Conservation (phyloP, 2,888 invertebrate genomes). For the Spialia ferax region DNA sequence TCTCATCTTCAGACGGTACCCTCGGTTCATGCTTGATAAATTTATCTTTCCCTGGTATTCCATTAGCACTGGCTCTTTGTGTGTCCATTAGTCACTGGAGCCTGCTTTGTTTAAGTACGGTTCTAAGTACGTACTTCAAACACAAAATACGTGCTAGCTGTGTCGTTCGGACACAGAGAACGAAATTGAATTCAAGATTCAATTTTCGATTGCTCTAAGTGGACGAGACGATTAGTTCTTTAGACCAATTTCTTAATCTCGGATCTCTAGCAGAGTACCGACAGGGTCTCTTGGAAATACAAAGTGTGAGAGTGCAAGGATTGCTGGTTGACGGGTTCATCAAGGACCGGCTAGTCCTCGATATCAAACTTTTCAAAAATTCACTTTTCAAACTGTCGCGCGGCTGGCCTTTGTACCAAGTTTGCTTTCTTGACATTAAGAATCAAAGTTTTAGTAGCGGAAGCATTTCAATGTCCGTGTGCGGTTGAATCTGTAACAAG, state of each 20-base stretch:
- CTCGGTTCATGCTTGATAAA: conserved; percentile 70
- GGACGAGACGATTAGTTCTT: conserved; percentile 74
- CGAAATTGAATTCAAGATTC: conserved; percentile 68
- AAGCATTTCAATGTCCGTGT: conserved; percentile 72
- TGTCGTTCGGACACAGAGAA: conserved; percentile 59
- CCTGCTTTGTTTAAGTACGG: conserved; percentile 62
- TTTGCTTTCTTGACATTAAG: conserved; percentile 77
- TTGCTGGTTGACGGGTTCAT: conserved; percentile 84
- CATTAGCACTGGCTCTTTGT: conserved; percentile 75
- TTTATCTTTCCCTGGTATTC: conserved; percentile 79
- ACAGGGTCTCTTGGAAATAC: conserved; percentile 79
- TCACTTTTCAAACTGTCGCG: conserved; percentile 73
- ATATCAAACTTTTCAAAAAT: conserved; percentile 75
- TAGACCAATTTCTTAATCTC: conserved; percentile 86
- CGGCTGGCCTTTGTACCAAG: conserved; percentile 65
- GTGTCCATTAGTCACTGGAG: conserved; percentile 77
- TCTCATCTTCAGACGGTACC: conserved; percentile 82
- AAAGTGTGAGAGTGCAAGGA: conserved; percentile 81
- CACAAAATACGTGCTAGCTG: conserved; percentile 53
- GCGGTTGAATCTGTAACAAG: conserved; percentile 74
- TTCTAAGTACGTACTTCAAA: conserved; percentile 54
- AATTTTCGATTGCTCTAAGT: conserved; percentile 66
- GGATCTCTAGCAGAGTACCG: conserved; percentile 87
- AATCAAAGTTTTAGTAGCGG: conserved; percentile 76
- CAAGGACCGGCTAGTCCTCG: conserved; percentile 86